Evolutionary conservation across 2,888 invertebrate species (phyloP).

Genomic region (Drosophila parthenogenetica): DNA sequence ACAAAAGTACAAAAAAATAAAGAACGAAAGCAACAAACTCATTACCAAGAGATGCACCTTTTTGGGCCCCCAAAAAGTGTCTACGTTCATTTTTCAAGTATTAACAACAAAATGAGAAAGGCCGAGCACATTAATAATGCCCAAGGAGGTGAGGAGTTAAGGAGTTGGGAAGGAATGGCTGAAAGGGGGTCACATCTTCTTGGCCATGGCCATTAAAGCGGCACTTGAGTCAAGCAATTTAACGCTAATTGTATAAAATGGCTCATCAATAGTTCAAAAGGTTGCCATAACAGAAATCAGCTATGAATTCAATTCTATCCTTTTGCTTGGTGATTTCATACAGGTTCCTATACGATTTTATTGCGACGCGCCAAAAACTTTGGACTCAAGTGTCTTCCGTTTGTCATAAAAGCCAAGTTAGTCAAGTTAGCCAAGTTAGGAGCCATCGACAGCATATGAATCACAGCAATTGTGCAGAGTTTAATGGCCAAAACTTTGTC

Average conservation of each 20-base stretch:
- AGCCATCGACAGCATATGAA: constrained; percentile 66
- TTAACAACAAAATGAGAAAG: constrained; percentile 55
- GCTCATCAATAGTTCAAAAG: constrained; percentile 79
- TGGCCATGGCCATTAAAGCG: constrained; percentile 40
- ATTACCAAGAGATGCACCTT: constrained; percentile 47
- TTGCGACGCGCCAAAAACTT: constrained; percentile 63
- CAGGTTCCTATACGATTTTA: constrained; percentile 67
- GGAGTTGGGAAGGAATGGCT: background rate
- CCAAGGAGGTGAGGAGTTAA: background rate
- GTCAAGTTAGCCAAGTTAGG: constrained; percentile 3
- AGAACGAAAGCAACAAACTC: constrained; percentile 59
- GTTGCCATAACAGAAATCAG: constrained; percentile 36
- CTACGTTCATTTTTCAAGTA: constrained; percentile 72
- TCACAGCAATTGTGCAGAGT: constrained; percentile 71
- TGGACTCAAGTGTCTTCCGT: constrained; percentile 74
- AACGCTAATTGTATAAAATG: constrained; percentile 70
- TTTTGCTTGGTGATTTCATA: constrained; percentile 26
- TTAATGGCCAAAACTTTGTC: constrained; percentile 76
- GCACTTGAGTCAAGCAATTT: constrained; percentile 43
- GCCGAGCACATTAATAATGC: constrained; percentile 67
- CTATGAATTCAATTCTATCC: constrained; percentile 32
- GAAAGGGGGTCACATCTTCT: background rate
- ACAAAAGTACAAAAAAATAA: constrained; percentile 27
- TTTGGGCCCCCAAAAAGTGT: constrained; percentile 53
- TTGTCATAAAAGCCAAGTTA: constrained; percentile 69